Percentiles rank a stretch among this genome's conserved stretches.
phyloP scores from a whole-genome alignment of 2,888 invertebrate genomes.

The Lithosia quadra region DNA sequence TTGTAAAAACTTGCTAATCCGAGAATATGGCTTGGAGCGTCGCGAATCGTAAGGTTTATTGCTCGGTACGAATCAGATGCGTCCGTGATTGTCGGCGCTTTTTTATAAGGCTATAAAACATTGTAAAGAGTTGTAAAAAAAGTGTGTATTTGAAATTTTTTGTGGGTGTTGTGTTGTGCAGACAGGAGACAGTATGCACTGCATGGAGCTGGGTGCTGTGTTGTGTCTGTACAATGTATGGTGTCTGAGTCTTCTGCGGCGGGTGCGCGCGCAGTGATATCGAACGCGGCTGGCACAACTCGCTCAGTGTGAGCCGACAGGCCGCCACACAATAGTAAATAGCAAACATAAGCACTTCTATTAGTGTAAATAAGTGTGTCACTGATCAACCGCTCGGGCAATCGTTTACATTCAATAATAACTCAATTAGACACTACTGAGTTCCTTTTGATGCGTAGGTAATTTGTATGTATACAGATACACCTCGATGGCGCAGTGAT shows the following conservation, averaged over 20 bases:
- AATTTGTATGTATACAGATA: neutral
- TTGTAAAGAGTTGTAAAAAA: constrained; percentile 44
- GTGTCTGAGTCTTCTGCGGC: constrained; percentile 54
- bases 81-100: constrained; percentile 48
- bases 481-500: neutral
- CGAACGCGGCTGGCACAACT: constrained; percentile 58
- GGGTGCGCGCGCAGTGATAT: constrained; percentile 78
- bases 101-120: constrained; percentile 48
- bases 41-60: constrained; percentile 47
- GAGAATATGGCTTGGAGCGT: constrained; percentile 41
- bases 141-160: constrained; percentile 28
- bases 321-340: constrained; percentile 29
- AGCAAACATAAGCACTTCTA: constrained; percentile 29
- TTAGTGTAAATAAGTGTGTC: constrained; percentile 16
- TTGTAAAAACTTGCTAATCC: constrained; percentile 47
- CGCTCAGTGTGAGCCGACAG: constrained; percentile 34
- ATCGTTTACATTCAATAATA: neutral
- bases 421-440: neutral
- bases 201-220: constrained; percentile 29
- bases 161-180: constrained; percentile 27
- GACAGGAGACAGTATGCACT: constrained; percentile 19
- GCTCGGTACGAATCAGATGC: constrained; percentile 49
- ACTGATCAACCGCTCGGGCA: constrained; percentile 3
- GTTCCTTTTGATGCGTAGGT: neutral
- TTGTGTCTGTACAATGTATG: constrained; percentile 37